phyloP scores from a whole-genome alignment of 92 coral and sea anemone species.

The Scolanthus callimorphus region DNA sequence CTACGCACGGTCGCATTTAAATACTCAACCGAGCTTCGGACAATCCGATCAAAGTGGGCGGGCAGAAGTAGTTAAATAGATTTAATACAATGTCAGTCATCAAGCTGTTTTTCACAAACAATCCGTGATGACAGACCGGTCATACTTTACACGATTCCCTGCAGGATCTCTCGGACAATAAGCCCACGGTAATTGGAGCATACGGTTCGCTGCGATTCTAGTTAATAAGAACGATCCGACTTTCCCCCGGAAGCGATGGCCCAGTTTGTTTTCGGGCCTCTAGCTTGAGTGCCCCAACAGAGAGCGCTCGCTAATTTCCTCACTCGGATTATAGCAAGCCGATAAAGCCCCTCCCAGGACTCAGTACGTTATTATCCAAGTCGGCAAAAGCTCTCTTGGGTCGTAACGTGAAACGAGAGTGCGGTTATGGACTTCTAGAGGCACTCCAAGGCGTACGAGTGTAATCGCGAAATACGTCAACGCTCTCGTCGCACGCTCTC shows the following conservation, averaged over 20 bases:
- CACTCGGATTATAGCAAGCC: constrained; percentile 82
- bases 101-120: constrained; percentile 81
- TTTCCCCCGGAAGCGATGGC: constrained; percentile 40
- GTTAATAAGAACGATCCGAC: constrained; percentile 13
- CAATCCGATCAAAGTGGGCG: constrained; percentile 91
- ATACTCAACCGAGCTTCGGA: constrained; percentile 26
- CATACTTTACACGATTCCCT: constrained; percentile 63
- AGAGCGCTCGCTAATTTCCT: constrained; percentile 72
- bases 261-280: constrained; percentile 21
- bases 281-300: constrained; percentile 46
- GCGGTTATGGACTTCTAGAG: no score
- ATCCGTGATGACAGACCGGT: constrained; percentile 74
- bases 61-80: constrained; percentile 68
- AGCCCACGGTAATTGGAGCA: constrained; percentile 24
- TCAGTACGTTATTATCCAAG: constrained; percentile 28
- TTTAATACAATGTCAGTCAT: constrained; percentile 87
- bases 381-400: constrained; percentile 13
- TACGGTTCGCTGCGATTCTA: constrained; percentile 14
- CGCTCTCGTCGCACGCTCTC: no score
- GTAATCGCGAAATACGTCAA: no score
- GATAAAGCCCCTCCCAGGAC: constrained; percentile 42
- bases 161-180: constrained; percentile 51
- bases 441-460: no score
- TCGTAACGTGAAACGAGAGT: neutral
- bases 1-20: constrained; percentile 57